Percentiles rank a stretch among this genome's conserved stretches.
Conservation (phyloP, 2,113 vertebrate species). For the Tachysurus vachellii region DNA sequence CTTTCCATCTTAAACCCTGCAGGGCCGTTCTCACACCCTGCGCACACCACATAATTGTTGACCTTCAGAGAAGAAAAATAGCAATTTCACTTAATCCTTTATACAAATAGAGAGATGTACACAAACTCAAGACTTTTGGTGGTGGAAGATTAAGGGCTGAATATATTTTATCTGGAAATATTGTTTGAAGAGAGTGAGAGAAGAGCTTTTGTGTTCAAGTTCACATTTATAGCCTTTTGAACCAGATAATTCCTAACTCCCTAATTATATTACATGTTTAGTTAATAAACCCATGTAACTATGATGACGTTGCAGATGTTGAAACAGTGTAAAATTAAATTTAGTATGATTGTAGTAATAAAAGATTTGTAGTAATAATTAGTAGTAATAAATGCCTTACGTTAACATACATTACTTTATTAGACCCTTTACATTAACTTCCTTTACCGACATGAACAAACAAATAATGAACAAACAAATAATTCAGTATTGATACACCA, state of each 20-base stretch:
- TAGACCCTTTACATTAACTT: neutral
- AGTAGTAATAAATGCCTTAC: no score
- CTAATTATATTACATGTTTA: neutral
- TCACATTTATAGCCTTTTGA: neutral
- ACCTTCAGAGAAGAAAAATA: slow-evolving; percentile 33
- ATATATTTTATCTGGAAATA: neutral
- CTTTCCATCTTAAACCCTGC: slow-evolving; percentile 8
- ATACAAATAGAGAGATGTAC: slow-evolving; percentile 14
- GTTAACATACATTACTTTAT: neutral
- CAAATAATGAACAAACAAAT: neutral
- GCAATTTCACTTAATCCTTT: slow-evolving; percentile 32
- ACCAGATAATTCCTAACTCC: neutral
- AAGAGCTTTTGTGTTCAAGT: neutral
- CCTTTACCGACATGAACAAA: neutral
- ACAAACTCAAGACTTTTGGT: slow-evolving; percentile 32
- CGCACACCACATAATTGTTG: slow-evolving; percentile 33
- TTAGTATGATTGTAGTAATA: neutral
- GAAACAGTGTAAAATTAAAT: neutral
- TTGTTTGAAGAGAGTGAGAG: neutral
- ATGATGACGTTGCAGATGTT: neutral
- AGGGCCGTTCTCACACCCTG: slow-evolving; percentile 32
- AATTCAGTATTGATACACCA: neutral
- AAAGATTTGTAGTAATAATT: neutral
- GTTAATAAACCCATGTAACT: neutral
- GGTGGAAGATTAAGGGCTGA: neutral